phyloP scores from a whole-genome alignment of 2,797 vertebrate genomes.

The Chrysocyon brachyurus region DNA sequence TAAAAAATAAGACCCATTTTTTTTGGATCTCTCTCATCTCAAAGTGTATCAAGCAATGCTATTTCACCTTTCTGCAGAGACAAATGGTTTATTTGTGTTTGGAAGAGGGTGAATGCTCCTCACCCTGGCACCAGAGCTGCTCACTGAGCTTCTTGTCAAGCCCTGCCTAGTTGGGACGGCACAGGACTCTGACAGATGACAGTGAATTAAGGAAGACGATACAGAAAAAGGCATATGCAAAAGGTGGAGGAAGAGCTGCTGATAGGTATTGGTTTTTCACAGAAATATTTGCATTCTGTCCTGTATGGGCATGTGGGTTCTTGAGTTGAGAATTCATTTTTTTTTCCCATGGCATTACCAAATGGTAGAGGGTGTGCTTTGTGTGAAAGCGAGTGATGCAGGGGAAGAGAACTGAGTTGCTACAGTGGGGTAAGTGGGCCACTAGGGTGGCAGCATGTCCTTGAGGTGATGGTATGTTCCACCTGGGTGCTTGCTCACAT shows the following conservation, averaged over 20 bases:
- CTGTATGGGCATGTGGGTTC: not conserved
- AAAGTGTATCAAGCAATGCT: not conserved
- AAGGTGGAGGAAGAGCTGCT: not conserved
- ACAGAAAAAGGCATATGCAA: not conserved
- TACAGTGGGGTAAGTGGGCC: not conserved
- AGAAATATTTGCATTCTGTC: not conserved
- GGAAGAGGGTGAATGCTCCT: not conserved
- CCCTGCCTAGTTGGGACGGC: not conserved
- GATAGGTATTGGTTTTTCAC: not conserved
- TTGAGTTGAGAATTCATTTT: not conserved
- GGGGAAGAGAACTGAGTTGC: not conserved
- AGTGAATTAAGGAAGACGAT: not conserved
- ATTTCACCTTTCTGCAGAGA: not conserved
- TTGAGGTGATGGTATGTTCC: not conserved
- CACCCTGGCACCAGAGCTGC: not conserved
- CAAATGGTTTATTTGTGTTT: not conserved
- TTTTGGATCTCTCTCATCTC: not conserved
- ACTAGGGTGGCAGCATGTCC: not conserved
- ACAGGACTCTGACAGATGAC: not conserved
- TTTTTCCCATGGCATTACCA: not conserved
- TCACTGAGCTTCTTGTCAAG: not conserved
- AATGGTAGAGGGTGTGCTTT: not conserved
- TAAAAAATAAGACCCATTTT: not conserved
- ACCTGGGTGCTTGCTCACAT: not conserved
- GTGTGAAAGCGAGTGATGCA: not conserved